These are phyloP conservation scores for Caenorhabditis tropicalis DNA, from an alignment of 1,140 invertebrate genomes.

Conservation along the genomic window DNA sequence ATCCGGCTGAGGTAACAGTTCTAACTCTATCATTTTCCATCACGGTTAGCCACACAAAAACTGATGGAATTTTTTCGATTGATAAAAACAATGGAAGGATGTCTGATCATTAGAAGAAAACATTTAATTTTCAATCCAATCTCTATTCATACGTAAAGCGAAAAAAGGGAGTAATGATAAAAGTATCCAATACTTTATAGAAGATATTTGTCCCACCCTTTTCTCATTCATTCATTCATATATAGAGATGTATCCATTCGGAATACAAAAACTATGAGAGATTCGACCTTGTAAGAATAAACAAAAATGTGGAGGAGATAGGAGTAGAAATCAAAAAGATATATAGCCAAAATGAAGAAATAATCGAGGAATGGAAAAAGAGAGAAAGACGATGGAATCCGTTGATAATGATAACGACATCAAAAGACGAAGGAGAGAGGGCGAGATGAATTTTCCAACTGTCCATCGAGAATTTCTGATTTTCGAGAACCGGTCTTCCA, in stretches of 20 bases:
- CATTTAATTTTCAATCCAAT: neutral
- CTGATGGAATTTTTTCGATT: no score
- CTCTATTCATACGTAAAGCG: neutral
- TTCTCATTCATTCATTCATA: neutral
- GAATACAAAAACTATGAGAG: conserved; percentile 6
- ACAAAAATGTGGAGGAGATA: conserved; percentile 21
- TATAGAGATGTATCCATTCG: neutral
- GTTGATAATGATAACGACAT: neutral
- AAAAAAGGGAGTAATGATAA: neutral
- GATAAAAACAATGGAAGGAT: neutral
- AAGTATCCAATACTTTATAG: neutral
- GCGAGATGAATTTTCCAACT: conserved; percentile 23
- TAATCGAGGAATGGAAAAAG: neutral
- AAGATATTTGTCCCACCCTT: conserved; percentile 26
- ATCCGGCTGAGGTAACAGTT: no score
- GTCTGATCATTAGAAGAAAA: neutral
- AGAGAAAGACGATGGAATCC: neutral
- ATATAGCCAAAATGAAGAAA: conserved; percentile 45
- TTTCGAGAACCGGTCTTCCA: conserved; percentile 24
- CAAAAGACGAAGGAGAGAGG: neutral
- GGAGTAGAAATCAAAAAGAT: conserved; percentile 22
- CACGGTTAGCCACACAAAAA: no score
- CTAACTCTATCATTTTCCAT: no score
- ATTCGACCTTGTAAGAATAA: conserved; percentile 43
- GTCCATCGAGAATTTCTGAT: conserved; percentile 25